phyloP scores from a whole-genome alignment of 2,888 invertebrate genomes.

The Cheilosia variabilis region DNA sequence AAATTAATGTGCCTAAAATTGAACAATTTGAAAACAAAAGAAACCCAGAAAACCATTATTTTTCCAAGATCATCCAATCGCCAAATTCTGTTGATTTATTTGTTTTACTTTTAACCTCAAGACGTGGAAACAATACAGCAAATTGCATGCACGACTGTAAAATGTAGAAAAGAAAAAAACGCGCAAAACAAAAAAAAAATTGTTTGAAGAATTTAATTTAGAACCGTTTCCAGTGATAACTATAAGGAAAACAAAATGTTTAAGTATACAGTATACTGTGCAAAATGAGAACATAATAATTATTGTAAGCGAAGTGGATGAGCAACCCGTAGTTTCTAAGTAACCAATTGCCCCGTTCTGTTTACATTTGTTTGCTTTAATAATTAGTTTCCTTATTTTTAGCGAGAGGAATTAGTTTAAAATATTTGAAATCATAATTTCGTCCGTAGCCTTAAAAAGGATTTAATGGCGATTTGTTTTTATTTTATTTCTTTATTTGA shows the following conservation, averaged over 20 bases:
- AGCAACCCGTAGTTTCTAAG: slow-evolving; percentile 24
- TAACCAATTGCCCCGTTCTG: slow-evolving; percentile 52
- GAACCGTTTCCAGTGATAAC: slow-evolving; percentile 67
- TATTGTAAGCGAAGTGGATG: slow-evolving; percentile 17
- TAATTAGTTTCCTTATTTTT: slow-evolving; percentile 53
- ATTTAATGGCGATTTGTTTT: slow-evolving; percentile 69
- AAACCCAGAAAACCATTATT: slow-evolving; percentile 34
- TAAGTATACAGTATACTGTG: slow-evolving; percentile 33
- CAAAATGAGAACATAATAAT: slow-evolving; percentile 40
- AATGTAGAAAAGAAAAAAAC: slow-evolving; percentile 29
- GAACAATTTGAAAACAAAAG: slow-evolving; percentile 60
- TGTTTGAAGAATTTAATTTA: neutral
- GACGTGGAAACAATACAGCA: slow-evolving; percentile 44
- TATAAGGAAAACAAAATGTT: slow-evolving; percentile 29
- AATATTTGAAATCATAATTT: slow-evolving; percentile 70
- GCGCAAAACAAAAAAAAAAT: neutral
- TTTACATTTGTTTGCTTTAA: slow-evolving; percentile 61
- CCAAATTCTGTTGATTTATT: slow-evolving; percentile 47
- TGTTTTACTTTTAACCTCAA: slow-evolving; percentile 19
- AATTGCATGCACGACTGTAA: slow-evolving; percentile 52
- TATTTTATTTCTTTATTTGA: slow-evolving; percentile 40
- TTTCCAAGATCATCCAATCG: slow-evolving; percentile 47
- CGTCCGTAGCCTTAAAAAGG: slow-evolving; percentile 75
- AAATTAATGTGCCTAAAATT: slow-evolving; percentile 72
- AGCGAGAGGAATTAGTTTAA: slow-evolving; percentile 24